Conservation (phyloP, 2,797 vertebrate species). For the Sebastiscus tertius region DNA sequence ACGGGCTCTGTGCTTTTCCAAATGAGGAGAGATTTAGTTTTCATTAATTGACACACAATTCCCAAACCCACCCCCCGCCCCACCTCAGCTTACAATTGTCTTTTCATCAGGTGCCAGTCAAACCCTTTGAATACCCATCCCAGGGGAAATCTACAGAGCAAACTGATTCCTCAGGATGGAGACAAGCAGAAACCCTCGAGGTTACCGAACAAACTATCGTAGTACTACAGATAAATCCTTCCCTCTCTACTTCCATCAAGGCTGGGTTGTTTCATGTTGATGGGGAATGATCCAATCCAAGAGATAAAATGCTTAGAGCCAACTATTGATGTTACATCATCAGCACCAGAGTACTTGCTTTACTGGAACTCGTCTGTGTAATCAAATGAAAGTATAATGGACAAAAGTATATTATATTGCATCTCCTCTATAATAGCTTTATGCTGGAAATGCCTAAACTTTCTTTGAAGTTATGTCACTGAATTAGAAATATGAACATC, state of each 20-base stretch:
- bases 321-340: constrained; percentile 52
- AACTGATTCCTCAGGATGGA: constrained; percentile 14
- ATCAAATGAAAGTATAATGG: constrained; percentile 44
- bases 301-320: constrained; percentile 60
- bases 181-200: background rate
- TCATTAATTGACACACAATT: constrained; percentile 41
- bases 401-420: constrained; percentile 6
- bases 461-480: background rate
- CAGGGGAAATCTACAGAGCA: constrained; percentile 43
- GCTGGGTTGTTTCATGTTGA: background rate
- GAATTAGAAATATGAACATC: background rate
- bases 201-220: background rate
- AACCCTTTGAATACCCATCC: constrained; percentile 1
- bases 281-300: constrained; percentile 26
- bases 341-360: constrained; percentile 35
- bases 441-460: background rate
- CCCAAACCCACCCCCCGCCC: background rate
- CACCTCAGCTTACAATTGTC: constrained; percentile 13
- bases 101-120: constrained; percentile 47
- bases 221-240: constrained; percentile 2
- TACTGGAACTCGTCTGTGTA: constrained; percentile 31
- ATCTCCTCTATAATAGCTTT: background rate
- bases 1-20: constrained; percentile 20
- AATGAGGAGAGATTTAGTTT: constrained; percentile 53
- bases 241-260: background rate